Evolutionary conservation across 2,888 invertebrate genomes (phyloP).

Genomic region (Amorpha juglandis): DNA sequence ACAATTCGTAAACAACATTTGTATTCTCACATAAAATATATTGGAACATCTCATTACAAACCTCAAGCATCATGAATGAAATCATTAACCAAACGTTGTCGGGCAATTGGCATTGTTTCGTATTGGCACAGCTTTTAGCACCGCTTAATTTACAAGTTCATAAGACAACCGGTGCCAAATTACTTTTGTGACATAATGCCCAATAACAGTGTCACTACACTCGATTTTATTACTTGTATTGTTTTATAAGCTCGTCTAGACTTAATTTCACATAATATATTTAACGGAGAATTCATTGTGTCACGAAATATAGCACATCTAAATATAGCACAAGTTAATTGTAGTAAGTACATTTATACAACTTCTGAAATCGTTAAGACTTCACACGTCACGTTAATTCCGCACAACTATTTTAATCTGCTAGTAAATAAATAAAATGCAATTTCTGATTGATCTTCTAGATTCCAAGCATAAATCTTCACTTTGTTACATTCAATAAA

Average conservation of each 20-base stretch:
- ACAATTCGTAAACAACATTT: neutral
- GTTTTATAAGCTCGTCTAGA: neutral
- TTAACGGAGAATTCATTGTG: no score
- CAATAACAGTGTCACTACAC: constrained; percentile 7
- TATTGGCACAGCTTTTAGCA: constrained; percentile 26
- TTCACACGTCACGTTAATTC: no score
- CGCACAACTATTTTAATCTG: no score
- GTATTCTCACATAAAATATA: neutral
- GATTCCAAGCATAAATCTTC: no score
- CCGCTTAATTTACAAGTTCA: constrained; percentile 25
- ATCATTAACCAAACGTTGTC: constrained; percentile 8
- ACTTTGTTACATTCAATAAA: no score
- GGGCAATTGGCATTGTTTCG: constrained; percentile 27
- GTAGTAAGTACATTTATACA: no score
- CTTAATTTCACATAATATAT: no score
- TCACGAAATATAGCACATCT: no score
- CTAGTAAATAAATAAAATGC: no score
- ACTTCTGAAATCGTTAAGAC: no score
- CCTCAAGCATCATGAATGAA: constrained; percentile 22
- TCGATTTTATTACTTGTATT: neutral
- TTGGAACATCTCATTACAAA: constrained; percentile 7
- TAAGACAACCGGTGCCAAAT: constrained; percentile 28
- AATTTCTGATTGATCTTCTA: no score
- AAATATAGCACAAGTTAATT: no score
- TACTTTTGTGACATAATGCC: constrained; percentile 8